Conservation (phyloP, 2,113 vertebrate genomes). For the Zosterops japonicus region DNA sequence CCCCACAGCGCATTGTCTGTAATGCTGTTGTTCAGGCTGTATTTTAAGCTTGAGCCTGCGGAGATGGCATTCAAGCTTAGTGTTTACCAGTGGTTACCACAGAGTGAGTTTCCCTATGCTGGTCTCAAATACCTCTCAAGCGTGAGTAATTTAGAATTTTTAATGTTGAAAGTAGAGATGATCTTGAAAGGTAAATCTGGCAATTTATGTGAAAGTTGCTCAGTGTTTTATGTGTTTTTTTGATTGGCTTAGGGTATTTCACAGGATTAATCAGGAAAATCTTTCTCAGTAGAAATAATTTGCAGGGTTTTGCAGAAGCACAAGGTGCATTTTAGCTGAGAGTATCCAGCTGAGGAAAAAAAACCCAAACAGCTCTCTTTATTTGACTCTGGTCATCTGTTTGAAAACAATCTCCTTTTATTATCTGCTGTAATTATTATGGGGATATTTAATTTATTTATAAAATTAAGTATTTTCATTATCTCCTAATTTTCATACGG, state of each 20-base stretch:
- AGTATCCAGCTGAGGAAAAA: not conserved
- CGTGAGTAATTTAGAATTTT: not conserved
- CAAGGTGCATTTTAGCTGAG: not conserved
- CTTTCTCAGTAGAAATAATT: not conserved
- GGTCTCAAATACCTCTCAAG: not conserved
- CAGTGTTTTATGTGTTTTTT: not conserved
- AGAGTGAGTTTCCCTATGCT: not conserved
- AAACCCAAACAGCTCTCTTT: not conserved
- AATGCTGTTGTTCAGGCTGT: not conserved
- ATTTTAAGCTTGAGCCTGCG: not conserved
- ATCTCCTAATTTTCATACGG: not conserved
- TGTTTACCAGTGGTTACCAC: not conserved
- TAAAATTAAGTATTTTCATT: not conserved
- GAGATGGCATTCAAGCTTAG: not conserved
- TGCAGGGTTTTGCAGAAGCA: not conserved
- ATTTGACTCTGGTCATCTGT: not conserved
- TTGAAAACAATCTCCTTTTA: not conserved
- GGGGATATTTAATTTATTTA: not conserved
- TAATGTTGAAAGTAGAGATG: not conserved
- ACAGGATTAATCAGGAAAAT: not conserved
- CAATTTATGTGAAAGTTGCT: not conserved
- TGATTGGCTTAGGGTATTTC: not conserved
- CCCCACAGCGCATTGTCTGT: not conserved
- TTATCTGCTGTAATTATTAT: not conserved
- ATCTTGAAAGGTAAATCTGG: not conserved